Percentiles rank a stretch among this genome's conserved stretches.
These are phyloP conservation scores for Tachuris rubrigastra DNA, from an alignment of 2,113 vertebrate species.

Conservation along the genomic window DNA sequence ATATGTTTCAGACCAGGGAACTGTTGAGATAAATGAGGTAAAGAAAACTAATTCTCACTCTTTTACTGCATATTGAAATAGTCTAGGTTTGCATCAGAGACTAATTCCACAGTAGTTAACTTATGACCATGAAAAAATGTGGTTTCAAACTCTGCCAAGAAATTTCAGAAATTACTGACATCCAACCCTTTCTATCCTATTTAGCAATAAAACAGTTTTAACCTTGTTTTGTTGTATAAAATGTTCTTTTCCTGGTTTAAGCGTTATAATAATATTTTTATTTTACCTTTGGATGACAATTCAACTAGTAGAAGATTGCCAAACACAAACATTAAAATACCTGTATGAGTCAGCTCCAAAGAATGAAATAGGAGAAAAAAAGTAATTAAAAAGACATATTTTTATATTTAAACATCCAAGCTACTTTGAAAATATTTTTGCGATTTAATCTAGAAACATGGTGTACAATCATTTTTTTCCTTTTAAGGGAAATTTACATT, in stretches of 20 bases:
- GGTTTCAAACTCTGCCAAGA: not conserved
- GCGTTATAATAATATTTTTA: not conserved
- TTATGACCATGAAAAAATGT: not conserved
- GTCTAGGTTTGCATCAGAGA: not conserved
- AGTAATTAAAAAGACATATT: not conserved
- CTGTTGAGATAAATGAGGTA: not conserved
- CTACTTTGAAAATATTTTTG: not conserved
- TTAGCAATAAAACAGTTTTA: not conserved
- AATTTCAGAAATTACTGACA: not conserved
- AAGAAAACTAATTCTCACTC: not conserved
- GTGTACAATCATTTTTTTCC: not conserved
- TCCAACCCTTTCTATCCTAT: not conserved
- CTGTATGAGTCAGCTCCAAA: not conserved
- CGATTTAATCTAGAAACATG: not conserved
- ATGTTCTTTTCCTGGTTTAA: not conserved
- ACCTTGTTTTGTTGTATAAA: not conserved
- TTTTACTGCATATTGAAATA: not conserved
- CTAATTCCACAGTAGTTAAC: constrained; percentile 9
- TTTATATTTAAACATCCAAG: not conserved
- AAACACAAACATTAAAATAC: not conserved
- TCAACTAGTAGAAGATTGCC: not conserved
- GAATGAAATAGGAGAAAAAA: not conserved
- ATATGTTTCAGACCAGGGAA: not conserved
- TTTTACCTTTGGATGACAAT: constrained; percentile 14
- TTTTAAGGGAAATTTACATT: not conserved